Base-by-base conservation (phyloP, 2,797 vertebrate genomes). In the Margarornis squamiger region DNA sequence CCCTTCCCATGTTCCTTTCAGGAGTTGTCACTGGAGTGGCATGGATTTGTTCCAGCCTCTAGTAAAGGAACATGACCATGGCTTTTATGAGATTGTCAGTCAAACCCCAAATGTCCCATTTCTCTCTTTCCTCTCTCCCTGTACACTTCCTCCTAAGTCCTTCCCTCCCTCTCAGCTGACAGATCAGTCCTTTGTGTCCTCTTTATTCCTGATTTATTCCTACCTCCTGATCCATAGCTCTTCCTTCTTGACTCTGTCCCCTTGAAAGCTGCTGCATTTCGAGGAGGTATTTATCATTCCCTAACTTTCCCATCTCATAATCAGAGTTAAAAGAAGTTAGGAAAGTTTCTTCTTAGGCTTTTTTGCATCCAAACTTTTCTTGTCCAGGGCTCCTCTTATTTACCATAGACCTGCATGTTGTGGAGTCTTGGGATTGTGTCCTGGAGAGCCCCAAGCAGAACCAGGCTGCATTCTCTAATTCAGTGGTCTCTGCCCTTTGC, bases 181-280 rank as follows among this genome's bases (percentile, higher is more conserved):
- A 83, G 68, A 71, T 12, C 29, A 52, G 74, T 75, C 46, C 54
- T 93, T 81, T 87, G 34, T 72, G 81, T 75, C 46, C 43, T 68
- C 30, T 83, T 86, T 80, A 48, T 39, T 77, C 66, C 61, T 74
- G 76, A 55, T 71, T 86, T 91, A 88, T 92, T 92, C 52, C 65
- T 49, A 43, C 36, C 87, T 87, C 76, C 76, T 90, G 71, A 88
- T 66, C 55, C 72, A 58, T 22, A 83, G 34, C 0, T 9, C 71
- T 71, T 77, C 45, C n/a, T 74, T 83, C 36, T 74, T 88, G 66
- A 71, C 68, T 86, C 80, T 36, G 12, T 67, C 45, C n/a, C 73
- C 57, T 90, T 43, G 41, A 59, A 75, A 3, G 2, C 23, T 41
- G 45, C 49, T 81, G 70, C 3, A 3, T 72, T 93, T 85, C 27